Evolutionary conservation across 2,797 vertebrate genomes (phyloP), one percentile per base, ranked within the genome.

Genomic region (Myripristis jacobus): DNA sequence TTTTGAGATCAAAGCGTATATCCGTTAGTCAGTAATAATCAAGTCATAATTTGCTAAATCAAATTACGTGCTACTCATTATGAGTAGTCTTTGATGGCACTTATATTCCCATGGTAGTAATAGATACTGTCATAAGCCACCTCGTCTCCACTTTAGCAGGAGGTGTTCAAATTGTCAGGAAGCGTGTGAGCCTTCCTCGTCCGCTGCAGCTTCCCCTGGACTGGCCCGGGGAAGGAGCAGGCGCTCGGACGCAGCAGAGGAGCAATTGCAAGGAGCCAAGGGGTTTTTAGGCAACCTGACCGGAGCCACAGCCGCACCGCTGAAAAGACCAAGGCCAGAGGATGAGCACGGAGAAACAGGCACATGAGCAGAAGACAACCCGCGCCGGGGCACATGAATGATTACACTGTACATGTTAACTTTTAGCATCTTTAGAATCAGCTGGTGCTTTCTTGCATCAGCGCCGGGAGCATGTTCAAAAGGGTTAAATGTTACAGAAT

Each of bases 71-170:
- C 73, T 76, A 38, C 85, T 86, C 79, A 43, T 56, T 74, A 68
- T 19, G 82, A 83, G 82, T 75, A 76, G 81, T 81, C 60, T 78
- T 81, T 71, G 75, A 90, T 83, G 86, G 90, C 93, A 93, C 92
- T 93, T 93, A 89, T 82, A 88, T 84, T 83, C 63, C 73, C 16
- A 66, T 79, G 73, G 71, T 87, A 80, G 82, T 73, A 69, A 78
- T 79, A 70, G 72, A 80, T 85, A 67, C 74, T 63, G 36, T 76
- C 71, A 74, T 74, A 46, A 68, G 58, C 62, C 71, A 66, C 79
- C 73, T 80, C 73, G 77, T 79, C 73, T 76, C 48, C 54, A 59
- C 48, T 44, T 48, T 43, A 16, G 36, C 15, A 8, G 21, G 34
- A 41, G 24, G 55, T 41, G 46, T 70, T 70, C 59, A 70, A 75